Percentiles rank a stretch among this genome's conserved stretches.
These are phyloP conservation scores for Coreius guichenoti DNA, from an alignment of 2,797 vertebrate species.

Conservation along the genomic window DNA sequence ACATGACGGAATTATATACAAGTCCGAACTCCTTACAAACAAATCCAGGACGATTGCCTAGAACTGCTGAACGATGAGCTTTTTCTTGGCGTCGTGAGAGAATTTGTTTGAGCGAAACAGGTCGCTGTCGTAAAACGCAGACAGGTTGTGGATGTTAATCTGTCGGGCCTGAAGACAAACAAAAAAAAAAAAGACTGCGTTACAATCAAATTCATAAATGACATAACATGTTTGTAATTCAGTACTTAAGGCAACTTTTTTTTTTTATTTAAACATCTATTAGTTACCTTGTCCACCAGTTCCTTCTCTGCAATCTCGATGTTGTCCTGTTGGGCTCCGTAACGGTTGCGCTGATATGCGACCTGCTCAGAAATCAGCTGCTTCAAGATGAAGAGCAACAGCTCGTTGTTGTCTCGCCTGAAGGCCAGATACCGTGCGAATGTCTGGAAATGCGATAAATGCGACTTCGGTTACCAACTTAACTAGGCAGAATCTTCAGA, in stretches of 20 bases:
- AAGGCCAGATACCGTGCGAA: constrained; percentile 95
- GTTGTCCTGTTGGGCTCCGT: constrained; percentile 90
- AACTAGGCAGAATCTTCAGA: neutral
- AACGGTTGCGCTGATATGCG: constrained; percentile 94
- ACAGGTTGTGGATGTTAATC: constrained; percentile 95
- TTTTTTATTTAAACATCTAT: neutral
- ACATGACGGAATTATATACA: constrained; percentile 43
- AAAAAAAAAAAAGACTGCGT: neutral
- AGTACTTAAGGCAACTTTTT: neutral
- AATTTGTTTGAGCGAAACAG: constrained; percentile 90
- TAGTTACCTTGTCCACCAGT: constrained; percentile 90
- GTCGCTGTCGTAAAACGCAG: constrained; percentile 92
- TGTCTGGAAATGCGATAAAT: constrained; percentile 74
- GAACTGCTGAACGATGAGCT: constrained; percentile 92
- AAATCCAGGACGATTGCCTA: constrained; percentile 65
- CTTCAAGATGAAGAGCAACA: constrained; percentile 95
- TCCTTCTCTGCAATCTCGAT: constrained; percentile 94
- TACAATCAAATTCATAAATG: neutral
- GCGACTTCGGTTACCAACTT: neutral
- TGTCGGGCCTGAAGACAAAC: constrained; percentile 86
- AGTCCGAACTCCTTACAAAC: neutral
- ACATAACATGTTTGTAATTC: too few species aligned
- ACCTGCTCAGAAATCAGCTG: constrained; percentile 96
- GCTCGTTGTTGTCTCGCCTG: constrained; percentile 95
- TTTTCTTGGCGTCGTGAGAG: constrained; percentile 88